Base-by-base conservation (phyloP, 2,797 vertebrate species). In the Cryptoprocta ferox region DNA sequence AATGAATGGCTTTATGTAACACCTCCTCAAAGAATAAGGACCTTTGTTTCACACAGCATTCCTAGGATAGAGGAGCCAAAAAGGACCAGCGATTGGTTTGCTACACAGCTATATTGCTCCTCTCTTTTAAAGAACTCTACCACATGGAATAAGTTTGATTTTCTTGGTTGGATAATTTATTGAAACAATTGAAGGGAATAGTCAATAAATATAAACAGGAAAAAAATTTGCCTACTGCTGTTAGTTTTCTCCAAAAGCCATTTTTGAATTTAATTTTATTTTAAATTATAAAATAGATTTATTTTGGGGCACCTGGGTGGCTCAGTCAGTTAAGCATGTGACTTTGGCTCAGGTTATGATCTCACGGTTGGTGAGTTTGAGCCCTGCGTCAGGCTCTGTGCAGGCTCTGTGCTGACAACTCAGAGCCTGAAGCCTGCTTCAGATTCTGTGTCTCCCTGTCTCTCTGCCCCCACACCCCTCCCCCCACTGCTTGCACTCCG, bases 201-300 rank as follows among this genome's bases (percentile, higher is more conserved):
- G 21, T 79, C 63, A 82, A 8, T 76, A 93, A 39, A 59, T 86
- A 71, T 42, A 30, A 71, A 82, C 10, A 89, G 19, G 65, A 81
- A 84, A 65, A 65, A 71, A 42, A 42, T 65, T 26, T 66, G 3
- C 76, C 78, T 76, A 39, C 19, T 70, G 30, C 48, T 94, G 21
- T 84, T 50, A 63, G 24, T 93, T 92, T 59, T 91, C 21, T 68
- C 35, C 39, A 73, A 61, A 6, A 35, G 14, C 3, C 2, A 37
- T 53, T 86, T 83, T 56, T 56, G 30, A 0, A 61, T 39, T 13
- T 10, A 53, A 19, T 35, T 81, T 82, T 75, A 89, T 32, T 59
- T 90, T 87, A 73, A 75, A 30, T 94, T 92, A 28, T 61, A 37
- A 92, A 92, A 78, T 75, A 35, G 35, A 48, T 86, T 85, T 61